Evolutionary conservation across 2,888 invertebrate species (phyloP).

Genomic region (Monopis laevigella): DNA sequence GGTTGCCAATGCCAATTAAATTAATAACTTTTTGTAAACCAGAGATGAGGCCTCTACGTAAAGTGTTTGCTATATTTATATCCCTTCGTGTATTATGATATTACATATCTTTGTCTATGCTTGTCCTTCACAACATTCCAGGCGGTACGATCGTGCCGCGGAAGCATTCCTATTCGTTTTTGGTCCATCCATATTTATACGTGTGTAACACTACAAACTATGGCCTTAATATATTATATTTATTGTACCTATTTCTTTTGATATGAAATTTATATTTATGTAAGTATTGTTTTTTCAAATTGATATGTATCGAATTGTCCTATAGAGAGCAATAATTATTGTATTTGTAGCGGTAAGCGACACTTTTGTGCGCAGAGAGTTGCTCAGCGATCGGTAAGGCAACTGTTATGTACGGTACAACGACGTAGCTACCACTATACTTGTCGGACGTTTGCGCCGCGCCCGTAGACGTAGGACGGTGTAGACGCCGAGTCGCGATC

Average conservation of each 20-base stretch:
- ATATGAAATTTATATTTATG: constrained; percentile 2
- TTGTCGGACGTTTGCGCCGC: no score
- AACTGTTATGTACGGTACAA: no score
- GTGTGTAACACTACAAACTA: constrained; percentile 36
- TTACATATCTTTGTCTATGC: constrained; percentile 20
- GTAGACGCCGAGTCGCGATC: no score
- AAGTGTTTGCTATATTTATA: constrained; percentile 9
- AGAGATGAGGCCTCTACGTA: not conserved
- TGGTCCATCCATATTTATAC: constrained; percentile 29
- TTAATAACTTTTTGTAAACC: no score
- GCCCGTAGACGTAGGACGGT: no score
- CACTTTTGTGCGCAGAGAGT: no score
- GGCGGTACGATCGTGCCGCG: constrained; percentile 30
- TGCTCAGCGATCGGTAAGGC: no score
- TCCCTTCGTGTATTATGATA: constrained; percentile 18
- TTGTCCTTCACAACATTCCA: constrained; percentile 60
- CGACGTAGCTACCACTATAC: no score
- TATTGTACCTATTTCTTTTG: constrained; percentile 13
- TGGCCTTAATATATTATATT: constrained; percentile 22
- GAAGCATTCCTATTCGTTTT: constrained; percentile 46
- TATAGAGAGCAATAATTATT: no score
- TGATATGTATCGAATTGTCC: no score
- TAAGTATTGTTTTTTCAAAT: constrained; percentile 24
- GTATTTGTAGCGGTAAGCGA: no score
- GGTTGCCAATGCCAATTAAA: no score